Conservation (phyloP, 2,113 vertebrate species). For the Montifringilla adamsi region DNA sequence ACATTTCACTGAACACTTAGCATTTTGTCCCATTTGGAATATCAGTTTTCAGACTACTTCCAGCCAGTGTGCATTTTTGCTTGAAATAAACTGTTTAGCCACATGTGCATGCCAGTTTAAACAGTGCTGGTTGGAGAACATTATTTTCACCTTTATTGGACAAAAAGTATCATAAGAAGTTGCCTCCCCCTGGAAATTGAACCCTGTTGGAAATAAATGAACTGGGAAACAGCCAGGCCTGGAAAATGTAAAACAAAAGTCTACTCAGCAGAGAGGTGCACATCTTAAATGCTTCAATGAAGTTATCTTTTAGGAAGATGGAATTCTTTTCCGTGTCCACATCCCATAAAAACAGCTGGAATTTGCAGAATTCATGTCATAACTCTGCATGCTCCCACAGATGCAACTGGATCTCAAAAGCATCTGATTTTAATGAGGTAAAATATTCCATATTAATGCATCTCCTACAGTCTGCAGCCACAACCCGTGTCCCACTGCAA, state of each 20-base stretch:
- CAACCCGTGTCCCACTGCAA: not conserved
- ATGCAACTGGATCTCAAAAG: not conserved
- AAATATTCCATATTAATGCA: not conserved
- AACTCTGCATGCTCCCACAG: not conserved
- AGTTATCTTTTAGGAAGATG: not conserved
- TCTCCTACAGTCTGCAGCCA: not conserved
- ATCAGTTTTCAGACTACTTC: conserved; percentile 32
- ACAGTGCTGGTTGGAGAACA: conserved; percentile 20
- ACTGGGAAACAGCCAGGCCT: not conserved
- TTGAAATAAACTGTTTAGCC: conserved; percentile 30
- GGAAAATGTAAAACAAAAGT: not conserved
- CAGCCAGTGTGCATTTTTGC: conserved; percentile 15
- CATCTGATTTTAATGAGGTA: not conserved
- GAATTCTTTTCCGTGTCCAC: not conserved
- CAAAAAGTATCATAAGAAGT: not conserved
- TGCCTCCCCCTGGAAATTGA: conserved; percentile 17
- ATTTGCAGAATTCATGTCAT: not conserved
- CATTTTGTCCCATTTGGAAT: not conserved
- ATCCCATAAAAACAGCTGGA: not conserved
- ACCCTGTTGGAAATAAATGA: conserved; percentile 3
- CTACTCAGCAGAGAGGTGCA: not conserved
- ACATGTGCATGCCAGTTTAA: conserved; percentile 35
- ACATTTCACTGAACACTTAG: not conserved
- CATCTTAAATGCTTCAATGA: not conserved
- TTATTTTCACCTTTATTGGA: conserved; percentile 45